phyloP scores from a whole-genome alignment of 2,888 invertebrate species.

The Taenaris catops region DNA sequence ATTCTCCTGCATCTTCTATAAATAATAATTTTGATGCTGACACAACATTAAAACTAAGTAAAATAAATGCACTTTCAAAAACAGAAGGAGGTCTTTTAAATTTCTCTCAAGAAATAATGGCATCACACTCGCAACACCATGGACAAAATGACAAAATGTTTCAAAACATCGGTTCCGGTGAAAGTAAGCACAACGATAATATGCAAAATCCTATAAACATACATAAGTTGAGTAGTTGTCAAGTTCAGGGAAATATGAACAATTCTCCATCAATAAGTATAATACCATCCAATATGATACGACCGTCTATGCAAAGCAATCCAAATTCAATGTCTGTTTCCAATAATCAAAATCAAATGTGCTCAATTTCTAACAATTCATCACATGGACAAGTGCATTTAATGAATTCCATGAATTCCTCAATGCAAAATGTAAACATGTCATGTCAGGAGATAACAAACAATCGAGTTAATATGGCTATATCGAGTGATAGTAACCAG shows the following conservation, averaged over 20 bases:
- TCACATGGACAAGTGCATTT: conserved; percentile 62
- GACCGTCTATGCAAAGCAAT: conserved; percentile 54
- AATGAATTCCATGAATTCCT: conserved; percentile 60
- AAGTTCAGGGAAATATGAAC: conserved; percentile 54
- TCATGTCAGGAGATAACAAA: conserved; percentile 62
- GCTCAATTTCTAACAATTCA: conserved; percentile 51
- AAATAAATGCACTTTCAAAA: conserved; percentile 69
- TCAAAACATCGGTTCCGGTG: conserved; percentile 60
- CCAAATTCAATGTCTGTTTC: conserved; percentile 53
- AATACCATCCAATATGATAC: conserved; percentile 62
- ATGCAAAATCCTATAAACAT: conserved; percentile 56
- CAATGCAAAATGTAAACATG: conserved; percentile 61
- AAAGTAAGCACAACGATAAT: conserved; percentile 56
- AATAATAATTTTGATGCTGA: conserved; percentile 67
- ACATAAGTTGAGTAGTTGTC: conserved; percentile 68
- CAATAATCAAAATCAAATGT: conserved; percentile 66
- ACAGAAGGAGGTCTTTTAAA: conserved; percentile 69
- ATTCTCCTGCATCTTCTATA: conserved; percentile 58
- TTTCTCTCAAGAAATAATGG: conserved; percentile 71
- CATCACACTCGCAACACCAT: conserved; percentile 68
- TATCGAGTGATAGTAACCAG: conserved; percentile 47
- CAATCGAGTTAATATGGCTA: conserved; percentile 53
- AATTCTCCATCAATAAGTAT: conserved; percentile 63
- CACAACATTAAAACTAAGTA: conserved; percentile 67
- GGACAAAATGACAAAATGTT: conserved; percentile 64